Evolutionary conservation across 2,797 vertebrate species (phyloP), one percentile per base, ranked within the genome.

Genomic region (Poeciliopsis infans): DNA sequence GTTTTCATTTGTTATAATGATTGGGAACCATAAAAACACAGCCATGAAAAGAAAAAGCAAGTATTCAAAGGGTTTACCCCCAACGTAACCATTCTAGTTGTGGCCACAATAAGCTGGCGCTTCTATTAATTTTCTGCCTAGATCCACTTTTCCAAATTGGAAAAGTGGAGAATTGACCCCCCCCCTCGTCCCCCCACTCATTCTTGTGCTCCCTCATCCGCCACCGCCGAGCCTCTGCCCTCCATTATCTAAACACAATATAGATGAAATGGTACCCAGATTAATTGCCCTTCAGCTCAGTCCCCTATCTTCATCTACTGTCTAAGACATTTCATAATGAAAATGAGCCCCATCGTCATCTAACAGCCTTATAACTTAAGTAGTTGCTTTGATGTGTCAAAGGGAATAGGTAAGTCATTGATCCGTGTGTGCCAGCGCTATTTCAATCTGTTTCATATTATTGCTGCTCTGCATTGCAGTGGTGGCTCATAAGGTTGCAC

Each of bases 381-480:
- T 77, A 92, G 88, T 82, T 49, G 18, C 87, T 94, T 93, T 93
- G 91, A 94, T 93, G 91, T 92, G 85, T 90, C 85, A 88, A 87
- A 87, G 83, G 82, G 64, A 90, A 89, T 76, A 90, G 86, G 92
- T 90, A 86, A 87, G 89, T 86, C 88, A 89, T 79, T 92, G 92
- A 93, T 93, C 91, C 75, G 53, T 79, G 75, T 83, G 82, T 88
- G 83, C 81, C 79, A 72, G 81, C 57, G 66, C 77, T 91, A 78
- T 90, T 87, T 85, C 72, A 91, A 87, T 89, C 89, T 85, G 80
- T 87, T 93, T 93, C 80, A 91, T 91, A 85, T 90, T 81, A 75
- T 49, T 11, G 72, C 85, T 66, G 75, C 83, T 85, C 80, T 80
- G 84, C 75, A 87, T 88, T 82, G 87, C 81, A 83, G 82, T 45